Evolutionary conservation across 2,113 vertebrate genomes (phyloP), one percentile per base, ranked within the genome.

Genomic region (Marcusenius ussheri): DNA sequence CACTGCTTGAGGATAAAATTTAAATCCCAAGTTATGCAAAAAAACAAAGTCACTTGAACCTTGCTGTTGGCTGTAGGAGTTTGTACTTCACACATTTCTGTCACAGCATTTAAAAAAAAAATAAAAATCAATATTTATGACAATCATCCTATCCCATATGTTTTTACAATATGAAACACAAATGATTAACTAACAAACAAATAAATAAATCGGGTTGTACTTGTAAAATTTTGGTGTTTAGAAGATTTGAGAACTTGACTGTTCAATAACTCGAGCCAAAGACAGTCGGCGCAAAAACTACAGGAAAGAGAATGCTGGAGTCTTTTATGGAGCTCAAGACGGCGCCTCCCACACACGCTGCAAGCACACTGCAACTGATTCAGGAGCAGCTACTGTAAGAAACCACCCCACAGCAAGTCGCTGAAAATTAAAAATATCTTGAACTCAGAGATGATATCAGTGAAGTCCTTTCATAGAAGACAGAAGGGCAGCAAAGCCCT

Each of bases 351-450:
- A 83, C 88, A 83, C 74, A 80, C 31, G 3, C 83, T 47, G 46
- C 70, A 89, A 89, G 77, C 66, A 77, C 39, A 53, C 35, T 83
- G 88, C 49, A 83, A 89, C 80, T 89, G 74, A 89, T 83, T 89
- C 49, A 56, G 80, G 74, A 89, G 31, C 24, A 51, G 74, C 49
- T 83, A n/a, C n/a, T n/a, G n/a, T n/a, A 74, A 88, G 27, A 74
- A 74, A 77, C 11, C 56, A 27, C 24, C 17, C 15, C 42, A 42
- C 31, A n/a, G 62, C n/a, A 66, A 24, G 27, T n/a, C 24, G 45
- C 58, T 62, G 10, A 88, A 88, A 88, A 88, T 88, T 49, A 31
- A 31, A 89, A 89, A 80, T 89, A 51, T 74, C 88, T 51, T 51
- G 31, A 19, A 5, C 66, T 80, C 66, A 35, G 47, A 35, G 70